These are phyloP conservation scores for Limnephilus auricula DNA, from an alignment of 2,888 invertebrate species.

Conservation along the genomic window DNA sequence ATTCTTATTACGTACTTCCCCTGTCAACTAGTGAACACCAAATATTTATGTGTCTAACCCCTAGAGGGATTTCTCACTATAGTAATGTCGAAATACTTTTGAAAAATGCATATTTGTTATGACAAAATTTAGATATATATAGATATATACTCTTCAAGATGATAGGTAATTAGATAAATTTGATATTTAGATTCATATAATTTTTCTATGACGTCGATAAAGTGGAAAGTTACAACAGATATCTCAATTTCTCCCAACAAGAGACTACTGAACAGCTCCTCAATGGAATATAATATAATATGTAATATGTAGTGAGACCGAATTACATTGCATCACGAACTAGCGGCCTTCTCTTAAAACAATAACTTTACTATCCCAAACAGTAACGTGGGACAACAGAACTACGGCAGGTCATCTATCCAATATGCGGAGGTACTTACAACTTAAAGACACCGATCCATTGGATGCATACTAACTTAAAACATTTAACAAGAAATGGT, in stretches of 20 bases:
- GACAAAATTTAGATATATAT: conserved; percentile 49
- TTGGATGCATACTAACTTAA: conserved; percentile 54
- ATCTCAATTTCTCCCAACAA: conserved; percentile 11
- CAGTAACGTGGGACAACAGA: not conserved
- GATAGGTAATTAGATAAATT: conserved; percentile 50
- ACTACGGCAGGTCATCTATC: not conserved
- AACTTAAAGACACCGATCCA: conserved; percentile 17
- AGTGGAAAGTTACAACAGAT: conserved; percentile 39
- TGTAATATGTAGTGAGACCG: conserved; percentile 11
- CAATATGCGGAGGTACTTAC: conserved; percentile 21
- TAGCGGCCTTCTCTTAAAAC: not conserved
- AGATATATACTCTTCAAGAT: conserved; percentile 1
- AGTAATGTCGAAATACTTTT: conserved; percentile 51
- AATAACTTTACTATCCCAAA: not conserved
- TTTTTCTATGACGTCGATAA: conserved; percentile 53
- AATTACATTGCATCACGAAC: not conserved
- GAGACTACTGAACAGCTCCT: conserved; percentile 38
- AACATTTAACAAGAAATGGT: conserved; percentile 63
- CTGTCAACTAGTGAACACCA: conserved; percentile 66
- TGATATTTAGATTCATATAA: conserved; percentile 57
- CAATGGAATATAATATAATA: conserved; percentile 32
- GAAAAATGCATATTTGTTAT: conserved; percentile 49
- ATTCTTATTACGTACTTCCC: conserved; percentile 58
- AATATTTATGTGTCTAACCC: conserved; percentile 64
- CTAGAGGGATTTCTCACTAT: conserved; percentile 66